Evolutionary conservation across 2,113 vertebrate species (phyloP), one percentile per base, ranked within the genome.

Genomic region (Actenoides hombroni): DNA sequence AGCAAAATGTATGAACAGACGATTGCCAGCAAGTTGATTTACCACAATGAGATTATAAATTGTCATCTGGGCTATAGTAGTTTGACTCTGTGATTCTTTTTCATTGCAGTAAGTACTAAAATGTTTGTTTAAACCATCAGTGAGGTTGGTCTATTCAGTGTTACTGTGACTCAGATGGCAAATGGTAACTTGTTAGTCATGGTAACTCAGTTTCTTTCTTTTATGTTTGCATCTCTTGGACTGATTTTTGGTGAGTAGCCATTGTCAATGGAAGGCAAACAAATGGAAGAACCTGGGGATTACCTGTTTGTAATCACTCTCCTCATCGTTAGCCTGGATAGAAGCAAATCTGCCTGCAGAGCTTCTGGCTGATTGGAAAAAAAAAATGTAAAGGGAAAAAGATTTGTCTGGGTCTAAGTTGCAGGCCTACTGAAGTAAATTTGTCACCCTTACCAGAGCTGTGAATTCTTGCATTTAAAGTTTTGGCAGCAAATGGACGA

Each of bases 21-120:
- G 1, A 90, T 88, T 26, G 29, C 70, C 89, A 92, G 91, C 91
- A 75, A 92, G 86, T 84, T 95, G 75, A 79, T 94, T 92, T 91
- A 92, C 65, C 48, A 64, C 9, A 12, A 16, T 64, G 76, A 93
- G 60, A 75, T 89, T 94, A 13, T 68, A 79, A 84, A 6, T 89
- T 91, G 40, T 96, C 70, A 49, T 91, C 83, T 91, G 67, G 74
- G 78, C 70, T 95, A 7, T 69, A 87, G 69, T 33, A 65, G 78
- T 85, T 86, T 88, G 75, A 94, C 40, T 89, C 64, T 73, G 19
- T 63, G 82, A 82, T 93, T 71, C 64, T 79, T 86, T 64, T 88
- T 91, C 81, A 33, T 65, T 89, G 51, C 74, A 87, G 1, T 60
- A 83, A 82, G 57, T 40, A 89, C 57, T 71, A 73, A 95, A 89